These are phyloP conservation scores for Pyrrhosoma nymphula DNA, from an alignment of 2,888 invertebrate genomes.

Conservation along the genomic window DNA sequence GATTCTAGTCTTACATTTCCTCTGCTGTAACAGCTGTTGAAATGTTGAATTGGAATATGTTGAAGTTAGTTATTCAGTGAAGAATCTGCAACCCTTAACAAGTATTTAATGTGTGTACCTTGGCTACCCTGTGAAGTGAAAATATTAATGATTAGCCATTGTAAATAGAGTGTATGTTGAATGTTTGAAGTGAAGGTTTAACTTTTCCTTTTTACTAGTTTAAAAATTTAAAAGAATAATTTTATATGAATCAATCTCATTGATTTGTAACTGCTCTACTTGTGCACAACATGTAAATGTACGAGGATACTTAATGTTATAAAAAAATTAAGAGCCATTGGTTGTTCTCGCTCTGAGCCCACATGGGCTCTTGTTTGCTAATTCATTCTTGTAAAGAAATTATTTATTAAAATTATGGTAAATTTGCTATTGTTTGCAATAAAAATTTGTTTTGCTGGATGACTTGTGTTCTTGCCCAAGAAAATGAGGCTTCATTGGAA, in stretches of 20 bases:
- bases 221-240: conserved; percentile 32
- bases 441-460: conserved; percentile 23
- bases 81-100: conserved; percentile 44
- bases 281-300: conserved; percentile 52
- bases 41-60: conserved; percentile 15
- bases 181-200: conserved; percentile 30
- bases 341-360: not conserved
- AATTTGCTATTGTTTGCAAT: conserved; percentile 33
- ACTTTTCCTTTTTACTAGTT: conserved; percentile 27
- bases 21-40: conserved; percentile 41
- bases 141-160: conserved; percentile 26
- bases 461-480: not conserved
- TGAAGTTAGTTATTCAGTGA: conserved; percentile 10
- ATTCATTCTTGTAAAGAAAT: conserved; percentile 59
- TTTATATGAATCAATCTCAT: conserved; percentile 18
- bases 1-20: conserved; percentile 59
- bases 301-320: conserved; percentile 12
- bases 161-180: conserved; percentile 54
- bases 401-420: conserved; percentile 60
- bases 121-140: conserved; percentile 35
- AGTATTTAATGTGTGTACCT: conserved; percentile 51
- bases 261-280: conserved; percentile 54
- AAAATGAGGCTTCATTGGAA: too few relatives aligned
- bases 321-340: not conserved
- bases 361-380: not conserved